Evolutionary conservation across 2,888 invertebrate species (phyloP).

Genomic region (Dryomyza anilis): DNA sequence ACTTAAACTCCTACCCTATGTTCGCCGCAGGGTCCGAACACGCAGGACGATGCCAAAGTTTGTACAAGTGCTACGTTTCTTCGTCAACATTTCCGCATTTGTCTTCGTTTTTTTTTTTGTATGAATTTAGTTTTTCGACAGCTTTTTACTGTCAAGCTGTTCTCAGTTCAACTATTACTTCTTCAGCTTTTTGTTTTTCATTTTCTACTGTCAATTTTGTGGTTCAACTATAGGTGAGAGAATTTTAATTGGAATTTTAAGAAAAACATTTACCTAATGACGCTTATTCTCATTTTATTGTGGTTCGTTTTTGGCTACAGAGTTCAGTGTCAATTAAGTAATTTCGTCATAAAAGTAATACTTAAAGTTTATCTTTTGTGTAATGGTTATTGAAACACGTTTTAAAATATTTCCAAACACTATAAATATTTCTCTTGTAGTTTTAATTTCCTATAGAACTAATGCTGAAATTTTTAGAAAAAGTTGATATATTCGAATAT

Average conservation of each 20-base stretch:
- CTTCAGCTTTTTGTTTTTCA: not conserved
- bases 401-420: no score
- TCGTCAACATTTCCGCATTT: conserved; percentile 1
- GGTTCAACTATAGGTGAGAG: not conserved
- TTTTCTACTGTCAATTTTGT: not conserved
- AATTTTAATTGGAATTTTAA: conserved; percentile 20
- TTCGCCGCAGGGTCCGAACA: not conserved
- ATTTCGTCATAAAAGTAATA: no score
- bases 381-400: no score
- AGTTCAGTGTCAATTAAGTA: no score
- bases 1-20: not conserved
- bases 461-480: no score
- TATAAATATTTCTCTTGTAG: no score
- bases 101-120: not conserved
- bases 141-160: not conserved
- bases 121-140: not conserved
- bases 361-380: no score
- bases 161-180: not conserved
- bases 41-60: not conserved
- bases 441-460: no score
- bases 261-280: not conserved
- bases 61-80: conserved; percentile 1
- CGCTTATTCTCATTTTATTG: not conserved
- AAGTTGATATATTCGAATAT: no score
- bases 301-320: no score